These are phyloP conservation scores for Drosophila orosa DNA, from an alignment of 1,140 invertebrate species.

Conservation along the genomic window DNA sequence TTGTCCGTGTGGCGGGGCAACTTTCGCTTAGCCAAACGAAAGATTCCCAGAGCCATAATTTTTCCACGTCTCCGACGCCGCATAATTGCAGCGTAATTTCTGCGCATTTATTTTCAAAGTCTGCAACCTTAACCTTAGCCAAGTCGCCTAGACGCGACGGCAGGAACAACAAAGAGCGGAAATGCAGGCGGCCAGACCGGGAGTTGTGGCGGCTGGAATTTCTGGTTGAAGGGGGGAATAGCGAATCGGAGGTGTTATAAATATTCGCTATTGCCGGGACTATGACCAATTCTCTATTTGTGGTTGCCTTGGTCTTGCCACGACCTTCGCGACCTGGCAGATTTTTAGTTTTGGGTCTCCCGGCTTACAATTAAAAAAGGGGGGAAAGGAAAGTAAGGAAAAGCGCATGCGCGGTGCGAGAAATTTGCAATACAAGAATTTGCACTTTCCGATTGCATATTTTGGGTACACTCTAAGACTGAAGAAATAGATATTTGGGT, in stretches of 20 bases:
- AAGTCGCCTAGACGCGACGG: constrained; percentile 19
- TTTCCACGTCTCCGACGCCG: constrained; percentile 73
- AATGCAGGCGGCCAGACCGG: constrained; percentile 27
- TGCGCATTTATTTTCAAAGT: constrained; percentile 72
- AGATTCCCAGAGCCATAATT: constrained; percentile 75
- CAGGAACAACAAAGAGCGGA: constrained; percentile 20
- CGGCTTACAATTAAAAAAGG: constrained; percentile 55
- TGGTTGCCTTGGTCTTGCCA: constrained; percentile 11
- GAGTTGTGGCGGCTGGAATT: background rate
- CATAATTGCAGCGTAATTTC: constrained; percentile 78
- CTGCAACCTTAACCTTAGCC: constrained; percentile 71
- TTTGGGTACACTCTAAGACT: constrained; percentile 2
- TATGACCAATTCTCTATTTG: constrained; percentile 14
- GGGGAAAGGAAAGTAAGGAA: background rate
- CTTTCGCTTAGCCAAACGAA: constrained; percentile 55
- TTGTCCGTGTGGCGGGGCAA: constrained; percentile 26
- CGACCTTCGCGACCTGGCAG: constrained; percentile 28
- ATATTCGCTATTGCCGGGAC: constrained; percentile 30
- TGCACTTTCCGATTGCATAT: constrained; percentile 14
- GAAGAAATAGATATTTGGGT: background rate
- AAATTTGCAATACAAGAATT: constrained; percentile 19
- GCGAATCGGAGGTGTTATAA: constrained; percentile 20
- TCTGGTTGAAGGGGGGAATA: background rate
- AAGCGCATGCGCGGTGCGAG: constrained; percentile 7
- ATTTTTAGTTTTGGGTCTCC: constrained; percentile 30